phyloP scores from a whole-genome alignment of 2,113 vertebrate species.

The Aviceda subcristata region DNA sequence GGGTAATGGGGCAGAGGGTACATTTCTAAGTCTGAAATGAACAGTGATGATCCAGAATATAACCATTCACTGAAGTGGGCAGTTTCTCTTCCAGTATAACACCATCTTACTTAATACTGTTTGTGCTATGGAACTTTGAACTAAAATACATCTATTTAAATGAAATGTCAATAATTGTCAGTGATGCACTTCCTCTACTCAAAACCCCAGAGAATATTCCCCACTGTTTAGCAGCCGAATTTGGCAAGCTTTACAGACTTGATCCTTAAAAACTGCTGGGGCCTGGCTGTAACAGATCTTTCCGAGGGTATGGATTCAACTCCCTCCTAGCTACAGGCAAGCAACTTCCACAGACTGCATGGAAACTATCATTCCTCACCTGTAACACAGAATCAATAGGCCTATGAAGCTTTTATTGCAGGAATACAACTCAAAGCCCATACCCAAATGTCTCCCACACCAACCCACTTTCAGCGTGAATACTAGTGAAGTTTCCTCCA shows the following conservation, averaged over 20 bases:
- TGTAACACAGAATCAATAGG: not conserved
- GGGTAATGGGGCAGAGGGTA: not conserved
- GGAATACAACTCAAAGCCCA: not conserved
- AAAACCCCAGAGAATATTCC: not conserved
- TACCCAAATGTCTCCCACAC: not conserved
- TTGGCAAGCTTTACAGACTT: not conserved
- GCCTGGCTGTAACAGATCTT: not conserved
- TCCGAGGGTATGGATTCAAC: not conserved
- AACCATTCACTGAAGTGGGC: not conserved
- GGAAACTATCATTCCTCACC: not conserved
- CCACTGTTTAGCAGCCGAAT: not conserved
- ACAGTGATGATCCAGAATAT: not conserved
- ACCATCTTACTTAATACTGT: not conserved
- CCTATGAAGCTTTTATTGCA: not conserved
- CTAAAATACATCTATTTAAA: not conserved
- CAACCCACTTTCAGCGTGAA: not conserved
- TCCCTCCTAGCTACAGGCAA: not conserved
- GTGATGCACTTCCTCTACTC: not conserved
- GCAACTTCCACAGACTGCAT: not conserved
- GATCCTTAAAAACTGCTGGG: not conserved
- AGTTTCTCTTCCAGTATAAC: not conserved
- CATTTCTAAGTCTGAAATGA: not conserved
- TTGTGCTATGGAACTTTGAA: not conserved
- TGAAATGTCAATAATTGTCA: not conserved
- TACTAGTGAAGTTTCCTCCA: not conserved